Evolutionary conservation across 2,113 vertebrate species (phyloP).

Genomic region (Podarcis cretensis): DNA sequence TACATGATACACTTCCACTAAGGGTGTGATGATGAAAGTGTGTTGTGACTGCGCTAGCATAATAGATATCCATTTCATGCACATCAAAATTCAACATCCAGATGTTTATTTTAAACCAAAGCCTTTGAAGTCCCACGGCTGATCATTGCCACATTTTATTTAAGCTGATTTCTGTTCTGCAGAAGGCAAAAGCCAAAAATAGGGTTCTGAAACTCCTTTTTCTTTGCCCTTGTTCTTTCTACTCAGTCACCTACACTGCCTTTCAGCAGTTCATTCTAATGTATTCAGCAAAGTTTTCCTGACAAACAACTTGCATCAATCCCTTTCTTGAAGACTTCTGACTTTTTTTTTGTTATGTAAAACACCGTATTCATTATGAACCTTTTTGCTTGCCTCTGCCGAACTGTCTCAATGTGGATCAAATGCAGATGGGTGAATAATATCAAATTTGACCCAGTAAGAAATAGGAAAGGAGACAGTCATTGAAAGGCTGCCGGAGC

Average conservation of each 20-base stretch:
- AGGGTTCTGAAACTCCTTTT: background rate
- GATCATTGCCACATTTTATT: constrained; percentile 14
- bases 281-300: constrained; percentile 18
- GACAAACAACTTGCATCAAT: background rate
- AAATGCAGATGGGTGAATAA: constrained; percentile 20
- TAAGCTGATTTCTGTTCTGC: constrained; percentile 6
- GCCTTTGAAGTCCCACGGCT: background rate
- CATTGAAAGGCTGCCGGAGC: background rate
- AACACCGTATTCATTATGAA: constrained; percentile 29
- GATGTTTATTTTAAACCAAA: constrained; percentile 27
- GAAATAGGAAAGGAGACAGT: constrained; percentile 1
- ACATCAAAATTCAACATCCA: constrained; percentile 15
- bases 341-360: constrained; percentile 37
- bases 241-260: background rate
- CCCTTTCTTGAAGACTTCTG: constrained; percentile 1
- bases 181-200: background rate
- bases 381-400: constrained; percentile 16
- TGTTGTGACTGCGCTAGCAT: background rate
- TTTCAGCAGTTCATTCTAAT: constrained; percentile 19
- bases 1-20: constrained; percentile 1
- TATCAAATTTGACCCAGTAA: constrained; percentile 24
- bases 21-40: constrained; percentile 16
- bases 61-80: constrained; percentile 5
- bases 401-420: constrained; percentile 21
- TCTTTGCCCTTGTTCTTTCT: background rate